These are phyloP conservation scores for Lophotis ruficrista DNA, from an alignment of 2,113 vertebrate species.

Conservation along the genomic window DNA sequence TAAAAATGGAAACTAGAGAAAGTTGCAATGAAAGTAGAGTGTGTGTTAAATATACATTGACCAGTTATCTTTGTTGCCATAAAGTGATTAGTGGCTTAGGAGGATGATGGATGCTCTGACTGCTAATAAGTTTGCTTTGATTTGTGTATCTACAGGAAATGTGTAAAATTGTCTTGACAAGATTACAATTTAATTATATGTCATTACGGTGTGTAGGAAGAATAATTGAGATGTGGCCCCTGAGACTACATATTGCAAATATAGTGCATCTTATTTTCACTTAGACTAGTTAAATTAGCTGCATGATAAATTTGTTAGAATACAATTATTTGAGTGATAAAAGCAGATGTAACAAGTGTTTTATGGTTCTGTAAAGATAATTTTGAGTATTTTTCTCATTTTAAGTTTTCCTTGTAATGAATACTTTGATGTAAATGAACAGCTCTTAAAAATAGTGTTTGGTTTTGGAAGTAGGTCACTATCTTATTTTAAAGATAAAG, in stretches of 20 bases:
- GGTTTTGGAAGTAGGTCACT: neutral
- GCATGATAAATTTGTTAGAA: constrained; percentile 78
- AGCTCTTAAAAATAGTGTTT: neutral
- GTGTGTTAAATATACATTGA: constrained; percentile 43
- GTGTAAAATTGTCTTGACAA: constrained; percentile 71
- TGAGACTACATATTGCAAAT: constrained; percentile 75
- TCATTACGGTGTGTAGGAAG: constrained; percentile 74
- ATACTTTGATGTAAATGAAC: constrained; percentile 17
- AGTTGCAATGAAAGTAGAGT: neutral
- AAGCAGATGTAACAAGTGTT: constrained; percentile 58
- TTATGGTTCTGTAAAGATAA: constrained; percentile 28
- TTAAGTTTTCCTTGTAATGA: neutral
- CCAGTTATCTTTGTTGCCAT: constrained; percentile 43
- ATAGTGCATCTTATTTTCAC: constrained; percentile 77
- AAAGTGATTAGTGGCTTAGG: constrained; percentile 58
- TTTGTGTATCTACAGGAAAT: constrained; percentile 73
- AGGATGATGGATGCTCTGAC: constrained; percentile 63
- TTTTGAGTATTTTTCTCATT: constrained; percentile 23
- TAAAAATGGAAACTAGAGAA: constrained; percentile 28
- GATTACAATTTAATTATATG: constrained; percentile 77
- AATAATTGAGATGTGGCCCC: constrained; percentile 80
- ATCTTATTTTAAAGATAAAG: neutral
- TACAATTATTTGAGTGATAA: constrained; percentile 78
- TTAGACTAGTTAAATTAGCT: constrained; percentile 80
- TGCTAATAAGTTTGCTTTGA: constrained; percentile 72